Conservation (phyloP, 2,113 vertebrate genomes). For the Capreolus pygargus region DNA sequence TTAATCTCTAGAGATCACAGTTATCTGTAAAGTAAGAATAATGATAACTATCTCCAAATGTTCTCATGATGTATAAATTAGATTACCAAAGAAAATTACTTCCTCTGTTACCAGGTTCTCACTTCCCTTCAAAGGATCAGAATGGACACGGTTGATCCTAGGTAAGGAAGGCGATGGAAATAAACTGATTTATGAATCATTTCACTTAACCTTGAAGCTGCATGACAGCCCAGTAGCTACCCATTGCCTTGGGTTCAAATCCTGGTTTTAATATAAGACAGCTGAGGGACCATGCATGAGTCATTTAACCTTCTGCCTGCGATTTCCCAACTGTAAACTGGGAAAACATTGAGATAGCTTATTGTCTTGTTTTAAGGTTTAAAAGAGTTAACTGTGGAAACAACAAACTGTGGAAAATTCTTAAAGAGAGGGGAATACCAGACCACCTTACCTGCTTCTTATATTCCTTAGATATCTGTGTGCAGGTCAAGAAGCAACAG, state of each 20-base stretch:
- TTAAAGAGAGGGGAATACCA: neutral
- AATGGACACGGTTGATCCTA: neutral
- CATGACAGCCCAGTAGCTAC: too few relatives aligned
- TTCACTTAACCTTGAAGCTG: neutral
- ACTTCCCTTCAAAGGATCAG: neutral
- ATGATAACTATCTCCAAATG: neutral
- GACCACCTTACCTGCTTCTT: neutral
- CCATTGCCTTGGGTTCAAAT: neutral
- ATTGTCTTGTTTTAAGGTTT: neutral
- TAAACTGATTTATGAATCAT: neutral
- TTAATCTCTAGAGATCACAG: neutral
- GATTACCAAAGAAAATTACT: neutral
- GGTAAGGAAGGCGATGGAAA: neutral
- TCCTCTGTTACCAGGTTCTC: neutral
- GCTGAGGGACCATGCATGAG: neutral
- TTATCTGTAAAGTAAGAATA: neutral
- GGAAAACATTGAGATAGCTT: neutral
- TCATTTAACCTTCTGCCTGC: neutral
- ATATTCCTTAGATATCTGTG: neutral
- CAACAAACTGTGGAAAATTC: neutral
- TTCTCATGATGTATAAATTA: neutral
- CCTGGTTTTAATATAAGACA: neutral
- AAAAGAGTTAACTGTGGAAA: neutral
- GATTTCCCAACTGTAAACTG: neutral
- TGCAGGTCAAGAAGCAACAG: neutral